Evolutionary conservation across 2,888 invertebrate genomes (phyloP).

Genomic region (Sthenelais limicola): DNA sequence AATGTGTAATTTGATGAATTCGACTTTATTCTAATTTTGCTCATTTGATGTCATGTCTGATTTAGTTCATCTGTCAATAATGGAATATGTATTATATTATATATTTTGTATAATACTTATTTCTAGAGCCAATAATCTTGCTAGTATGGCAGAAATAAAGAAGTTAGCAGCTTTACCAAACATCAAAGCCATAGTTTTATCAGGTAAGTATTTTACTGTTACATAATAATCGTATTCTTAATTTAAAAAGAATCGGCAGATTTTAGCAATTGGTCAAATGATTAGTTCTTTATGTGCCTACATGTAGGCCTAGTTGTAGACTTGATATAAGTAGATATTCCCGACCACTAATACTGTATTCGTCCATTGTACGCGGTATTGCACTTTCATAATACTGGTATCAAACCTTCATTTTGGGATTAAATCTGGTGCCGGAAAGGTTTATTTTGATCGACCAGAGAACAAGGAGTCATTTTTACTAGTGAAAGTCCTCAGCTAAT

Average conservation of each 20-base stretch:
- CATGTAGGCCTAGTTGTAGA: too few relatives aligned
- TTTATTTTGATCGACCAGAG: too few relatives aligned
- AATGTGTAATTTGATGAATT: too few relatives aligned
- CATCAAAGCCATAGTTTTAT: slow-evolving; percentile 66
- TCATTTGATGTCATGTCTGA: background rate
- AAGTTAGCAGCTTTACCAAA: slow-evolving; percentile 66
- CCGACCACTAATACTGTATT: background rate
- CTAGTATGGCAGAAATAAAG: slow-evolving; percentile 63
- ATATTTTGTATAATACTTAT: background rate
- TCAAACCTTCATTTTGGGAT: too few relatives aligned
- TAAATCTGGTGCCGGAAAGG: too few relatives aligned
- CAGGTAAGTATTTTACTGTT: slow-evolving; percentile 63
- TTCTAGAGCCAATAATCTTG: slow-evolving; percentile 66
- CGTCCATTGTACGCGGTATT: too few relatives aligned
- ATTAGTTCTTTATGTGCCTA: too few relatives aligned
- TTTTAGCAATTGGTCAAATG: too few relatives aligned
- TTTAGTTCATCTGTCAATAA: background rate
- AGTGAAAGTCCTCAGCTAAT: too few relatives aligned
- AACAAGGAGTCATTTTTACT: too few relatives aligned
- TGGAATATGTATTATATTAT: background rate
- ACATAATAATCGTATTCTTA: background rate
- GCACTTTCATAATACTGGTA: too few relatives aligned
- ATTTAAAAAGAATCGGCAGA: background rate
- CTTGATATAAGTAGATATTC: too few relatives aligned
- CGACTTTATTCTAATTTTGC: background rate